These are phyloP conservation scores for Menura novaehollandiae DNA, from an alignment of 2,113 vertebrate genomes.

Conservation along the genomic window DNA sequence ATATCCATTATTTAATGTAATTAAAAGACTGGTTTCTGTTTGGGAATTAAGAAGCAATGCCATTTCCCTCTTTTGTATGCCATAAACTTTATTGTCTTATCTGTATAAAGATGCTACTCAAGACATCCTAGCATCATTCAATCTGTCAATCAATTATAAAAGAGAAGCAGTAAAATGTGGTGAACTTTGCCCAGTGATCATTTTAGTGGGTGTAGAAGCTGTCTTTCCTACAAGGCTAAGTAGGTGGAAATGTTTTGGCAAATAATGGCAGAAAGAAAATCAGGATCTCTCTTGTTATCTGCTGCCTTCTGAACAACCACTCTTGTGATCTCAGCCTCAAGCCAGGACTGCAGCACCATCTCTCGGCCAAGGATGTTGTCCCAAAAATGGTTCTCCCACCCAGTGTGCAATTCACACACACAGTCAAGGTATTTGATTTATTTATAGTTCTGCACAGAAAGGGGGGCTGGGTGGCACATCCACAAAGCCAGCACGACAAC, in stretches of 20 bases:
- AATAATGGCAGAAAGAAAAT: background rate
- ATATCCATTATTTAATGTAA: background rate
- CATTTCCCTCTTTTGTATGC: background rate
- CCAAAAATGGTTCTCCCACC: background rate
- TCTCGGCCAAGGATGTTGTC: rapidly evolving
- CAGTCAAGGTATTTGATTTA: background rate
- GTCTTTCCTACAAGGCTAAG: background rate
- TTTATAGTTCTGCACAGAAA: background rate
- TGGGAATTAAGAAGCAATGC: background rate
- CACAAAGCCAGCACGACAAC: background rate
- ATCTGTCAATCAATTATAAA: background rate
- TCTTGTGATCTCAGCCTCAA: background rate
- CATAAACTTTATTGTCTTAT: conserved; percentile 14
- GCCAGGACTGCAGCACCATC: background rate
- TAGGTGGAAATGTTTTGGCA: background rate
- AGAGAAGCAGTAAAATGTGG: background rate
- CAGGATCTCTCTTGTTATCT: background rate
- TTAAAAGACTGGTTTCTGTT: background rate
- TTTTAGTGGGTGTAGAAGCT: background rate
- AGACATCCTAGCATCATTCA: background rate
- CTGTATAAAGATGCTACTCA: background rate
- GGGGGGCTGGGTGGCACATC: background rate
- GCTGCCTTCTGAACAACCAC: background rate
- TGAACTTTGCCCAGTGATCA: background rate
- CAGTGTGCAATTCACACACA: background rate